Evolutionary conservation across 2,113 vertebrate genomes (phyloP).

Genomic region (Lagopus leucura): DNA sequence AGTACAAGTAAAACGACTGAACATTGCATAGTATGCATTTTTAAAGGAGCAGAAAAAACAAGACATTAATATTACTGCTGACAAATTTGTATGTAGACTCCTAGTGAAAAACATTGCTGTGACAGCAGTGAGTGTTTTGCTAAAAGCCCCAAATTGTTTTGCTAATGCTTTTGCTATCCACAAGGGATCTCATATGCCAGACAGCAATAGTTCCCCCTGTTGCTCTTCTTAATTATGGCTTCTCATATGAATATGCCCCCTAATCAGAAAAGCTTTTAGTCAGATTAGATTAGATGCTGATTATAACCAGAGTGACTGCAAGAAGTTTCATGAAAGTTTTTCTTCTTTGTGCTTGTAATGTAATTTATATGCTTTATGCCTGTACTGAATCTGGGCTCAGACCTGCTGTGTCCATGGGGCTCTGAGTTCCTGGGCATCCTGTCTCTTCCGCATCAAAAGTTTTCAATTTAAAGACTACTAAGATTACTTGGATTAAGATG

Average conservation of each 20-base stretch:
- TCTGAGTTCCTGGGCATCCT: not conserved
- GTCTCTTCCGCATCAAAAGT: not conserved
- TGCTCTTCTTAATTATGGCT: slow-evolving; percentile 25
- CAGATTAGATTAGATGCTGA: slow-evolving; percentile 21
- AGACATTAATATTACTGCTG: not conserved
- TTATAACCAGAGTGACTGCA: not conserved
- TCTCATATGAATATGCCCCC: slow-evolving; percentile 40
- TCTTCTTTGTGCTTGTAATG: not conserved
- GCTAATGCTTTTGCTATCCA: slow-evolving; percentile 38
- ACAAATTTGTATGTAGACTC: not conserved
- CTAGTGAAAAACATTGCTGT: slow-evolving; percentile 8
- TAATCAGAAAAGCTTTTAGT: slow-evolving; percentile 60
- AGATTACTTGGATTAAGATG: not conserved
- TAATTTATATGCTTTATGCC: not conserved
- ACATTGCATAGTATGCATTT: not conserved
- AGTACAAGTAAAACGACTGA: not conserved
- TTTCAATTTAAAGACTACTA: not conserved
- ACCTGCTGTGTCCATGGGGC: not conserved
- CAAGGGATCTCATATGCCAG: slow-evolving; percentile 13
- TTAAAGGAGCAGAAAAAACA: not conserved
- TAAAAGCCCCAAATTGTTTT: slow-evolving; percentile 49
- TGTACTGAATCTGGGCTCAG: not conserved
- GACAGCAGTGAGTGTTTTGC: not conserved
- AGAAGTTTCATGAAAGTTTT: not conserved
- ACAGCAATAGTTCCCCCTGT: slow-evolving; percentile 1